Evolutionary conservation across 2,797 vertebrate species (phyloP).

Genomic region (Aselliscus stoliczkanus): DNA sequence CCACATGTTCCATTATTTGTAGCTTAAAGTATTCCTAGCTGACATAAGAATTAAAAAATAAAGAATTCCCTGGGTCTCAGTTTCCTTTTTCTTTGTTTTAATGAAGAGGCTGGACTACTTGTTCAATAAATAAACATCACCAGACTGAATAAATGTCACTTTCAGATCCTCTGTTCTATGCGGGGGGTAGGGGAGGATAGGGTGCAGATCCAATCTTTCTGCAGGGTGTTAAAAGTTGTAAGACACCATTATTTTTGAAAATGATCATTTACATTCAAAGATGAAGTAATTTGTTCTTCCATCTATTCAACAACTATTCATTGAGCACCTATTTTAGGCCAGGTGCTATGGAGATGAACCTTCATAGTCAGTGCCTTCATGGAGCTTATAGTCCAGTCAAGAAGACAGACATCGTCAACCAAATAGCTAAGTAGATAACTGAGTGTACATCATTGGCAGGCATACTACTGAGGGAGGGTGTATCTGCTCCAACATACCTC

Average conservation of each 20-base stretch:
- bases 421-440: accelerated
- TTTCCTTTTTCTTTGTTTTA: neutral
- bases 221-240: neutral
- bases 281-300: neutral
- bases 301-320: neutral
- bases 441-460: accelerated
- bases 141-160: neutral
- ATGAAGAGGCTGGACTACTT: neutral
- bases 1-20: neutral
- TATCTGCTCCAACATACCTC: slow-evolving; percentile 80
- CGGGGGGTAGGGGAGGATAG: too few species aligned
- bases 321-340: neutral
- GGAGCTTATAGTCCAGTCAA: neutral
- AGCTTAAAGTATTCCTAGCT: neutral
- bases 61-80: neutral
- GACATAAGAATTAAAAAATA: neutral
- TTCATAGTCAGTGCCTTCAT: accelerated
- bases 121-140: neutral
- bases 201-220: neutral
- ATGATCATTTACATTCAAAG: neutral
- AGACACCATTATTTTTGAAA: neutral
- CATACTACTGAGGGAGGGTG: accelerated
- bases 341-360: neutral
- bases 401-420: neutral
- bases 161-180: neutral